These are phyloP conservation scores for Oscheius sp. DNA, from an alignment of 1,140 invertebrate genomes.

Conservation along the genomic window DNA sequence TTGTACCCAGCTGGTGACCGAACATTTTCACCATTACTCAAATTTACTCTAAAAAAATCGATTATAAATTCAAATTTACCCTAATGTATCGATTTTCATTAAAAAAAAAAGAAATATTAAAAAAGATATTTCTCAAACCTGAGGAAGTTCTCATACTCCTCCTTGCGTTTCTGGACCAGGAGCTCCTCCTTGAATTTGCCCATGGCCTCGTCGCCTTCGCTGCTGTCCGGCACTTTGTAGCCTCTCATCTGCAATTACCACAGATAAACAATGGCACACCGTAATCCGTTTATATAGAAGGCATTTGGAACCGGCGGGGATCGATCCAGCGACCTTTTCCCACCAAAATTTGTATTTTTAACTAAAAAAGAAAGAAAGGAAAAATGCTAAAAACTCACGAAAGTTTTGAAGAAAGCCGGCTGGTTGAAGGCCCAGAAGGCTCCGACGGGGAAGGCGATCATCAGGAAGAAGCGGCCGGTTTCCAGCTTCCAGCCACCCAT, in stretches of 20 bases:
- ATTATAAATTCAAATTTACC: too few relatives aligned
- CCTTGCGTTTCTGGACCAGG: constrained; percentile 32
- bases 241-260: constrained; percentile 43
- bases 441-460: constrained; percentile 54
- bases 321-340: too few relatives aligned
- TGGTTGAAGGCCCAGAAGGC: constrained; percentile 60
- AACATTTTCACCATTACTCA: too few relatives aligned
- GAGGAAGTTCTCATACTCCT: constrained; percentile 41
- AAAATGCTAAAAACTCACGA: constrained; percentile 45
- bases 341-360: too few relatives aligned
- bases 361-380: background rate
- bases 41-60: too few relatives aligned
- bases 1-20: too few relatives aligned
- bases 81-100: background rate
- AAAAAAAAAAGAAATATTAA: background rate
- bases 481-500: constrained; percentile 58
- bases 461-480: constrained; percentile 46
- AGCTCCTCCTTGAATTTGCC: constrained; percentile 44
- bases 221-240: constrained; percentile 43
- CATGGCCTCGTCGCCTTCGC: constrained; percentile 37
- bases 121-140: background rate
- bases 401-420: constrained; percentile 51
- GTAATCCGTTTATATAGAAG: constrained; percentile 13
- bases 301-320: too few relatives aligned
- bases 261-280: background rate